A percentile compares a stretch with the other conserved stretches of the same genome.
These are phyloP conservation scores for Oryzias curvinotus DNA, from an alignment of 2,113 vertebrate species.

Conservation along the genomic window DNA sequence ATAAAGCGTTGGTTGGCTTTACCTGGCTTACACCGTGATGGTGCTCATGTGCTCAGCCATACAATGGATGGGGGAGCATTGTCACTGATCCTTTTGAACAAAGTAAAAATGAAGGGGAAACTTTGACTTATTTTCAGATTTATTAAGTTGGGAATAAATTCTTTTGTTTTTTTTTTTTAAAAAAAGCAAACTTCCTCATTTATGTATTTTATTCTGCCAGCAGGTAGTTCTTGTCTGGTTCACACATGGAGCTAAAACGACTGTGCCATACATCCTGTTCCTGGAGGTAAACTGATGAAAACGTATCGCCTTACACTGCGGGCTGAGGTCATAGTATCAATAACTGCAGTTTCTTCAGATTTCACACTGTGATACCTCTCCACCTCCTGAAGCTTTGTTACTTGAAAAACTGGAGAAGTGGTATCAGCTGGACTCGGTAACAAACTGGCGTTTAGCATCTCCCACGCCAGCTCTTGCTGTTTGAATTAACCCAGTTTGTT, in stretches of 20 bases:
- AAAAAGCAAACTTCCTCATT: conserved; percentile 19
- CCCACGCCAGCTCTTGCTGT: too few species aligned
- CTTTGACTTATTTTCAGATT: conserved; percentile 24
- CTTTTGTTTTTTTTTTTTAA: conserved; percentile 3
- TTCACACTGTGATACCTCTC: conserved; percentile 21
- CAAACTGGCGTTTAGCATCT: not conserved
- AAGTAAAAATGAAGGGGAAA: conserved; percentile 39
- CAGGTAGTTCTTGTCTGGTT: conserved; percentile 8
- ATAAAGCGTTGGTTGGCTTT: conserved; percentile 8
- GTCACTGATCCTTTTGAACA: conserved; percentile 32
- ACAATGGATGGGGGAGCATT: conserved; percentile 24
- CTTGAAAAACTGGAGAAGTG: conserved; percentile 14
- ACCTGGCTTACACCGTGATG: not conserved
- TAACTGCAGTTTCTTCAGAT: conserved; percentile 2
- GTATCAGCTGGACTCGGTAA: not conserved
- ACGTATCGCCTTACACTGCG: conserved; percentile 3
- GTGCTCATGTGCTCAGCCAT: conserved; percentile 30
- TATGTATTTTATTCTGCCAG: not conserved
- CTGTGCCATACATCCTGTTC: conserved; percentile 64
- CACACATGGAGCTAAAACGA: conserved; percentile 20
- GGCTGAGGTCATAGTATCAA: conserved; percentile 3
- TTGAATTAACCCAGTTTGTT: not conserved
- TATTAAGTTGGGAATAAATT: conserved; percentile 9
- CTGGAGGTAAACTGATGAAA: conserved; percentile 23
- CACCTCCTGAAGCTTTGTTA: conserved; percentile 8